Evolutionary conservation across 2,888 invertebrate genomes (phyloP).

Genomic region (Hypena proboscidalis): DNA sequence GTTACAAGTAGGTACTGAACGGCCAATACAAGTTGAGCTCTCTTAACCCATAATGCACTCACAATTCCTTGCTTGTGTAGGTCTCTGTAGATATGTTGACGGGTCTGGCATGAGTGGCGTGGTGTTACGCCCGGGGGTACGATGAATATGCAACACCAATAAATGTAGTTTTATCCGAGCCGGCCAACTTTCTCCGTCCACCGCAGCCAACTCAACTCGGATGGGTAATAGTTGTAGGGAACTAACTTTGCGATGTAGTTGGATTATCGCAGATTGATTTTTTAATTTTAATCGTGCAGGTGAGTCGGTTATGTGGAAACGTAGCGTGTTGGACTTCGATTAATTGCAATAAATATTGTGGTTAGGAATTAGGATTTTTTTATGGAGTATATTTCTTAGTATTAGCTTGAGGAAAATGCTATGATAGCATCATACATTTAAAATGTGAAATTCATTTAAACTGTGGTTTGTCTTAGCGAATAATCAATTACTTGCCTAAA

Average conservation of each 20-base stretch:
- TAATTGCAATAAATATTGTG: slow-evolving; percentile 3
- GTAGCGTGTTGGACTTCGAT: not conserved
- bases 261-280: slow-evolving; percentile 50
- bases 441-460: too few relatives aligned
- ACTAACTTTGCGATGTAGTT: slow-evolving; percentile 49
- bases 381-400: slow-evolving; percentile 3
- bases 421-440: not conserved
- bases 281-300: slow-evolving; percentile 33
- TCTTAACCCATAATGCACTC: slow-evolving; percentile 18
- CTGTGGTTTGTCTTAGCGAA: too few relatives aligned
- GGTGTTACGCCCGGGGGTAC: slow-evolving; percentile 62
- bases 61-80: slow-evolving; percentile 11
- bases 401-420: slow-evolving; percentile 7
- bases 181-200: slow-evolving; percentile 73
- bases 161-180: slow-evolving; percentile 78
- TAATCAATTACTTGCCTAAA: too few relatives aligned
- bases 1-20: slow-evolving; percentile 56
- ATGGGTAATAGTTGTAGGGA: slow-evolving; percentile 45
- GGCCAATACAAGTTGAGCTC: slow-evolving; percentile 46
- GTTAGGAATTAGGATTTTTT: not conserved
- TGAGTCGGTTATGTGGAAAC: not conserved
- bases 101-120: slow-evolving; percentile 51
- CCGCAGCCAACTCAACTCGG: slow-evolving; percentile 44
- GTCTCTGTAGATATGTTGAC: slow-evolving; percentile 18
- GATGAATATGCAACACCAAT: slow-evolving; percentile 83